A percentile compares a stretch with the other conserved stretches of the same genome.
phyloP scores from a whole-genome alignment of 2,888 invertebrate species.

The Sesamia inferens region DNA sequence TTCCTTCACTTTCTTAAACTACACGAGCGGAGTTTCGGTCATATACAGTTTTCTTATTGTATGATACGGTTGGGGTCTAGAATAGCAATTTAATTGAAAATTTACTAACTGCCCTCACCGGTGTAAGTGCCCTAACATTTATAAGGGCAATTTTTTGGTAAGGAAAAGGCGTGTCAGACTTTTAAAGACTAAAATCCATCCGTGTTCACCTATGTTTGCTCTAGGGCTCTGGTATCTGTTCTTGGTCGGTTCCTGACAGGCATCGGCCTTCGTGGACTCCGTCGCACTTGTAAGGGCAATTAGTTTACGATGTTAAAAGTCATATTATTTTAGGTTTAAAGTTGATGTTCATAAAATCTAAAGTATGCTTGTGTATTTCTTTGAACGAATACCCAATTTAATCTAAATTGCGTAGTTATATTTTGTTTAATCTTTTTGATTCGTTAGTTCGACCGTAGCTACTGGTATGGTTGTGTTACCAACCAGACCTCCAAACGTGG shows the following conservation, averaged over 20 bases:
- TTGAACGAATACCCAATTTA: not conserved
- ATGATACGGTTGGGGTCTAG: slow-evolving; percentile 22
- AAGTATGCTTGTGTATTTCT: not conserved
- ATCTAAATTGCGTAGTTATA: not conserved
- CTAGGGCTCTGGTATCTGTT: too few relatives aligned
- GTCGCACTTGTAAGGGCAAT: too few relatives aligned
- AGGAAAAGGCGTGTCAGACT: too few relatives aligned
- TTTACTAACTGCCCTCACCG: slow-evolving; percentile 30
- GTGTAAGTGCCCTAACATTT: not conserved
- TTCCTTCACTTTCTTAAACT: not conserved
- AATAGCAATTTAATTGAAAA: slow-evolving; percentile 55
- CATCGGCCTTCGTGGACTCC: too few relatives aligned
- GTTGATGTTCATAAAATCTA: not conserved
- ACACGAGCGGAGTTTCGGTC: not conserved
- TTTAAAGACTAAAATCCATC: too few relatives aligned
- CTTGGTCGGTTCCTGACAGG: too few relatives aligned
- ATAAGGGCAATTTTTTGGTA: too few relatives aligned
- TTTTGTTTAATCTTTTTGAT: not conserved
- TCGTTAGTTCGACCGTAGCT: not conserved
- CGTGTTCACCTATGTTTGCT: too few relatives aligned
- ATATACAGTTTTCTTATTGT: slow-evolving; percentile 1
- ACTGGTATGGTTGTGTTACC: not conserved
- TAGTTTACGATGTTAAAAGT: not conserved
- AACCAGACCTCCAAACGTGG: too few relatives aligned
- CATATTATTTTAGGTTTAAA: slow-evolving; percentile 14